These are phyloP conservation scores for Rhamnusium bicolor DNA, from an alignment of 2,888 invertebrate species.

Conservation along the genomic window DNA sequence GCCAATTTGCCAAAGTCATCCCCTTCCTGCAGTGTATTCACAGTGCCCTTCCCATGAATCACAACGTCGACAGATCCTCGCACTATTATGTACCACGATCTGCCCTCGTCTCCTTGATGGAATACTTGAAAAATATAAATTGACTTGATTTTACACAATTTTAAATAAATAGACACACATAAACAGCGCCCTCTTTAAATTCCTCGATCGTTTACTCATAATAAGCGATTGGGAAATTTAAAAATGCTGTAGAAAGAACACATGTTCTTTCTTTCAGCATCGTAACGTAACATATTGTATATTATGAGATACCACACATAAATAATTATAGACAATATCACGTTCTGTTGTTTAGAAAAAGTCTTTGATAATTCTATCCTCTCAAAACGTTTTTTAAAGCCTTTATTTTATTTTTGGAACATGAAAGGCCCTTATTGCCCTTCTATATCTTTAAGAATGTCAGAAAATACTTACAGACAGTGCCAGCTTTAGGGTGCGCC, in stretches of 20 bases:
- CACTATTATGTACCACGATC: conserved; percentile 88
- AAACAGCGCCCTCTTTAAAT: no score
- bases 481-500: conserved; percentile 83
- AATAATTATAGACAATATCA: no score
- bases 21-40: conserved; percentile 86
- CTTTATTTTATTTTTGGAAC: background rate
- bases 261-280: no score
- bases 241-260: no score
- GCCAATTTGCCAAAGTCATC: conserved; percentile 92
- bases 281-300: no score
- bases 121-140: conserved; percentile 75
- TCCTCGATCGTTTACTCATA: no score
- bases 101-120: conserved; percentile 88
- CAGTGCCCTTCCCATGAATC: conserved; percentile 88
- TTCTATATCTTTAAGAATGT: background rate
- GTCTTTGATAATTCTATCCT: no score
- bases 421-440: background rate
- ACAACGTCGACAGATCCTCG: conserved; percentile 89
- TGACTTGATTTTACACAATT: background rate
- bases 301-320: no score
- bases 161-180: no score
- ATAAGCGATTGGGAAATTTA: no score
- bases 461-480: conserved; percentile 78
- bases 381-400: background rate
- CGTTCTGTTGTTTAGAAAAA: no score